A percentile compares a stretch with the other conserved stretches of the same genome.
Evolutionary conservation across 2,113 vertebrate species (phyloP).

Genomic region (Sula dactylatra): DNA sequence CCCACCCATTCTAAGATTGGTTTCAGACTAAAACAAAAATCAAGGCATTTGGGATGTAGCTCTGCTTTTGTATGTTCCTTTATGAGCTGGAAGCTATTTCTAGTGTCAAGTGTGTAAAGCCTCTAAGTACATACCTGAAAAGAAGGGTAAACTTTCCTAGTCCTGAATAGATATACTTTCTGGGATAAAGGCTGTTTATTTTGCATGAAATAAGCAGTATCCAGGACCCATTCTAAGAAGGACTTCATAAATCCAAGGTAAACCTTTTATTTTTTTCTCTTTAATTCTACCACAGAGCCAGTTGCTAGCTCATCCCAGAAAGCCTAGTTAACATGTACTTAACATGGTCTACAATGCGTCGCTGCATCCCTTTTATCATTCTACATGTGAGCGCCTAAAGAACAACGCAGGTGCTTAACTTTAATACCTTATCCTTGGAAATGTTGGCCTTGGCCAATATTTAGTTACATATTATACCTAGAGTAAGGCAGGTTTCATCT

Average conservation of each 20-base stretch:
- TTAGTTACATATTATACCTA: not conserved
- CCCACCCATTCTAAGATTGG: not conserved
- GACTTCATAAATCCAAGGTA: not conserved
- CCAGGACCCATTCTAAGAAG: not conserved
- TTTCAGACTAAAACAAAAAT: not conserved
- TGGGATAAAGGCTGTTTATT: not conserved
- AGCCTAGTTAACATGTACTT: not conserved
- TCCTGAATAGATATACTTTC: not conserved
- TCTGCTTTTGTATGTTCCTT: not conserved
- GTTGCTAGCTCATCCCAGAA: not conserved
- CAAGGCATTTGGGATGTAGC: not conserved
- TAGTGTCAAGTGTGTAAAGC: not conserved
- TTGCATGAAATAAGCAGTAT: not conserved
- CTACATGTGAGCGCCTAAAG: not conserved
- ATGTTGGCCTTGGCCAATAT: not conserved
- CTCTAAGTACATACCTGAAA: not conserved
- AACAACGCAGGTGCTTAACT: not conserved
- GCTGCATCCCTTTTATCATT: not conserved
- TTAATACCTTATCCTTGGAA: not conserved
- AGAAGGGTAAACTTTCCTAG: not conserved
- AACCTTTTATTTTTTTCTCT: not conserved
- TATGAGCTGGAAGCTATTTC: not conserved
- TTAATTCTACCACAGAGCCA: not conserved
- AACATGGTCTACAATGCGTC: not conserved
- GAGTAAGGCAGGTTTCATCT: not conserved